Base-by-base conservation (phyloP, 2,113 vertebrate genomes). In the Steatornis caripensis region DNA sequence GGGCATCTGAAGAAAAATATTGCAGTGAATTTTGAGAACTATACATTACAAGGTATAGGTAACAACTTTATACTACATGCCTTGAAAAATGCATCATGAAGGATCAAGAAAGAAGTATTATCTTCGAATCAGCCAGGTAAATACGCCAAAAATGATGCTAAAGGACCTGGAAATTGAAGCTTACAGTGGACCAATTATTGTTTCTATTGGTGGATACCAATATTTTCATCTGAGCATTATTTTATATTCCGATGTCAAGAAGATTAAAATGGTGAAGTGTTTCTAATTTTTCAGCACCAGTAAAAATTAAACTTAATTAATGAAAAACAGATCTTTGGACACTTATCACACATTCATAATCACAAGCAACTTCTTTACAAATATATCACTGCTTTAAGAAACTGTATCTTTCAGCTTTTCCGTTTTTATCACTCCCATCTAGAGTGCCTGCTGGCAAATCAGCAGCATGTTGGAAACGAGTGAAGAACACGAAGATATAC, bases 371-470 rank as follows among this genome's bases (percentile, higher is more conserved):
- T 89, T 80, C 92, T 69, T 88, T 48, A 48, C 1, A 79, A 93
- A 95, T 68, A 90, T 5, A 78, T 23, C 15, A 19, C 76, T 90
- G 93, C 95, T 96, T 93, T 93, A 97, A 95, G 96, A 97, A 96
- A 89, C 61, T 60, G 7, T 82, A 89, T 94, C 94, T 95, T 97
- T 96, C 89, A 94, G 95, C 92, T 94, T 90, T 96, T 95, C 96
- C 85, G 66, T 96, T 98, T 98, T 95, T 94, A 97, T 96, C 97
- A 85, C 91, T 82, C 94, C 85, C 93, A 93, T 93, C 93, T 75
- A 84, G 82, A 92, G 78, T 41, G 96, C 96, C 97, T 96, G 97
- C 97, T 97, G 97, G 97, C 94, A 98, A 93, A 94, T 71, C 95
- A 96, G 97, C 97, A 92, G 97, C 93, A 46, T 15, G 91, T 95